Evolutionary conservation across 2,113 vertebrate species (phyloP).

Genomic region (Pampusana beccarii): DNA sequence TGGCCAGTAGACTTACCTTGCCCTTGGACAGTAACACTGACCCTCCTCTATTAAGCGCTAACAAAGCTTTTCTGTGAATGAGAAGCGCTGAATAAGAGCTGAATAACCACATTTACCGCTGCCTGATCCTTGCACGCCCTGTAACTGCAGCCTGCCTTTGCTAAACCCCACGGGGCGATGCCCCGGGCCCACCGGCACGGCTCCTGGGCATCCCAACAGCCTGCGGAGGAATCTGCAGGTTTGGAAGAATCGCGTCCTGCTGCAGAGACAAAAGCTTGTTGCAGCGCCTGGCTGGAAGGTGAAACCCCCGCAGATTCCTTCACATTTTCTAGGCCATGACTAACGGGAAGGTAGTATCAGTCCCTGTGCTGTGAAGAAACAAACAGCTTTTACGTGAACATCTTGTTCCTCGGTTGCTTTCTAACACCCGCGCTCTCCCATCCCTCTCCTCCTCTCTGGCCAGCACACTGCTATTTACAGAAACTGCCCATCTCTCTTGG

Average conservation of each 20-base stretch:
- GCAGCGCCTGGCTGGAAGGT: neutral
- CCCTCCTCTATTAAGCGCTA: neutral
- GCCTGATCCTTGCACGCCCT: neutral
- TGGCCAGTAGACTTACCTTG: neutral
- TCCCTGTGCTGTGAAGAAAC: neutral
- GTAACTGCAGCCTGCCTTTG: neutral
- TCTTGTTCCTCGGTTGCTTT: neutral
- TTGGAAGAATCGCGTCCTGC: neutral
- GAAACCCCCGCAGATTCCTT: neutral
- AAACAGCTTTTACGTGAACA: constrained; percentile 38
- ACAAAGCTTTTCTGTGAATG: neutral
- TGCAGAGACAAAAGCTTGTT: neutral
- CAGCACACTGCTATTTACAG: constrained; percentile 36
- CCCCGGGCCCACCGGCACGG: neutral
- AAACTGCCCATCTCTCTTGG: constrained; percentile 25
- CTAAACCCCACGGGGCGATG: neutral
- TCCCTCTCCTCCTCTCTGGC: neutral
- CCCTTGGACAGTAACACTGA: neutral
- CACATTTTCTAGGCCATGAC: neutral
- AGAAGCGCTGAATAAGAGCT: neutral
- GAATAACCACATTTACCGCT: neutral
- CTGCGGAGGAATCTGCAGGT: neutral
- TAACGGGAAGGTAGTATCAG: neutral
- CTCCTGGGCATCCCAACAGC: neutral
- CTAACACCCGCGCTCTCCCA: neutral